Evolutionary conservation across 2,797 vertebrate genomes (phyloP), one percentile per base, ranked within the genome.

Genomic region (Helostoma temminkii): DNA sequence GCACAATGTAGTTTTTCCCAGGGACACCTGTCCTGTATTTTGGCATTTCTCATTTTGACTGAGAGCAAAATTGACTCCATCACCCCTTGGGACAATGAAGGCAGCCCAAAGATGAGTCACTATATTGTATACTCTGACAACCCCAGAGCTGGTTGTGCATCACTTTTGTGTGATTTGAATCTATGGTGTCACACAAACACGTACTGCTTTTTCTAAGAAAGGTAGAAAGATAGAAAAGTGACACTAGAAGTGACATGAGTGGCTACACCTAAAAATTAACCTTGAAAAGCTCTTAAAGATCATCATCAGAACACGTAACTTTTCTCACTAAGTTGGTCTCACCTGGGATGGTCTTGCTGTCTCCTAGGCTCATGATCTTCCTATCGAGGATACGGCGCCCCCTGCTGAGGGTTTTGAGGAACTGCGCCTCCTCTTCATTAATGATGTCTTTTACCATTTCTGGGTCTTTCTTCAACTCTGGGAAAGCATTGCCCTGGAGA

Each of bases 391-490:
- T 99, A 19, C 96, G 96, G 21, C 97, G 95, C 11, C 98, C 98
- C 68, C 98, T 96, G 89, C 91, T 99, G 75, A 99, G 96, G 0
- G 98, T 99, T 92, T 99, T 99, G 50, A 99, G 93, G 84, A 99
- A 99, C 88, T 99, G 98, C 37, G 66, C 87, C 82, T 99, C 98
- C 63, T 99, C 98, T 76, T 99, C 98, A 57, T 99, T 99, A 52
- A 99, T 96, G 26, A 99, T 93, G 75, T 99, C 98, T 81, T 99
- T 99, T 66, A 99, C 97, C 93, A 96, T 92, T 19, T 99, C 97
- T 2, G 97, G 98, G 76, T 99, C 98, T 87, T 97, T 99, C 84
- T 90, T 97, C 73, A 99, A 81, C 88, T 99, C 98, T 1, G 98
- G 98, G 89, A 99, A 99, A 0, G 98, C 98, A 24, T 96, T 84